phyloP scores from a whole-genome alignment of 2,113 vertebrate genomes.

The Kryptolebias marmoratus region DNA sequence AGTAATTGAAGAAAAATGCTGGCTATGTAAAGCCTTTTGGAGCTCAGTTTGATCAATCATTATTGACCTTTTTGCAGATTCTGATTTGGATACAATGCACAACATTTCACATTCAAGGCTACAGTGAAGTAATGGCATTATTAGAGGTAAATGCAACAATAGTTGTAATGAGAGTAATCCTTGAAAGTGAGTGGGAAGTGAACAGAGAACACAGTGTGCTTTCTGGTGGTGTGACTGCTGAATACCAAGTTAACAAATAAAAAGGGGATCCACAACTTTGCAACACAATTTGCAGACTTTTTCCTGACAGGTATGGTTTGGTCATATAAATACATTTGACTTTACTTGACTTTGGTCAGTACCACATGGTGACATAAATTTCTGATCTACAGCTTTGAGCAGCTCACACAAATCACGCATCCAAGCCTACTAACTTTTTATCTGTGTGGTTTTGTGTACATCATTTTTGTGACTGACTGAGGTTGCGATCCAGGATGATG shows the following conservation, averaged over 20 bases:
- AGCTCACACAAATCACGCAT: constrained; percentile 22
- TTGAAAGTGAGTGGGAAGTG: constrained; percentile 36
- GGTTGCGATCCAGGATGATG: constrained; percentile 75
- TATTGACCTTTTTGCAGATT: constrained; percentile 56
- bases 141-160: constrained; percentile 58
- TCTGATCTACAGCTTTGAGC: constrained; percentile 36
- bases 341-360: background rate
- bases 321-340: too few species aligned
- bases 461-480: constrained; percentile 75
- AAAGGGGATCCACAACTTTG: constrained; percentile 11
- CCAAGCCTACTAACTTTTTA: constrained; percentile 46
- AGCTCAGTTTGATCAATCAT: constrained; percentile 50
- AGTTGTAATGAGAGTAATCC: constrained; percentile 58
- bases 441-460: constrained; percentile 73
- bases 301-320: constrained; percentile 49
- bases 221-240: constrained; percentile 11
- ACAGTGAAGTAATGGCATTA: constrained; percentile 56
- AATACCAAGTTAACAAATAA: constrained; percentile 31
- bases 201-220: constrained; percentile 7
- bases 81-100: constrained; percentile 40
- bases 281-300: constrained; percentile 15
- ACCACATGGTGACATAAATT: constrained; percentile 42
- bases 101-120: constrained; percentile 52
- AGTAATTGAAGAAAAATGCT: constrained; percentile 36
- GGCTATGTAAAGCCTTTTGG: constrained; percentile 31